Evolutionary conservation across 2,888 invertebrate genomes (phyloP).

Genomic region (Anorthoa munda): DNA sequence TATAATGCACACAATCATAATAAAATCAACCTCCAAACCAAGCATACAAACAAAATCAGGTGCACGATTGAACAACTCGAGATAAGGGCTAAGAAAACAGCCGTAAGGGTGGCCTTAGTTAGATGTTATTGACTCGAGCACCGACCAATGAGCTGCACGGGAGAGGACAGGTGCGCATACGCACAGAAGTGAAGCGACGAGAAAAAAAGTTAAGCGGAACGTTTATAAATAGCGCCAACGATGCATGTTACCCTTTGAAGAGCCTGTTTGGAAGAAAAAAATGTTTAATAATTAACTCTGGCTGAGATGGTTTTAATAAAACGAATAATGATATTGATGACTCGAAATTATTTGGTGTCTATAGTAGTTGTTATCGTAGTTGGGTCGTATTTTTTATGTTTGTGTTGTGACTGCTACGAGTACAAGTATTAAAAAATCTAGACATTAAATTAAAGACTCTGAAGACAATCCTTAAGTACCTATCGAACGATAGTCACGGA

Average conservation of each 20-base stretch:
- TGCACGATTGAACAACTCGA: slow-evolving; percentile 59
- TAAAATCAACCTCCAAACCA: slow-evolving; percentile 5
- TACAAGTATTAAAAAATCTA: neutral
- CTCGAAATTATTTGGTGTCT: slow-evolving; percentile 18
- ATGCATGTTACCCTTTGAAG: slow-evolving; percentile 85
- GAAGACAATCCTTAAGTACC: neutral
- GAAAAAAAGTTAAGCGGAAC: slow-evolving; percentile 79
- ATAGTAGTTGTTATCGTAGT: no score
- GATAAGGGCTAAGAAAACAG: slow-evolving; percentile 82
- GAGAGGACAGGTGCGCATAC: slow-evolving; percentile 81
- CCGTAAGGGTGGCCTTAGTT: slow-evolving; percentile 82
- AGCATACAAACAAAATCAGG: slow-evolving; percentile 55
- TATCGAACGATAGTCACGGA: no score
- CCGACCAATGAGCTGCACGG: slow-evolving; percentile 81
- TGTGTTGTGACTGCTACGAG: neutral
- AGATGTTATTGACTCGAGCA: slow-evolving; percentile 86
- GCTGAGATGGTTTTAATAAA: slow-evolving; percentile 41
- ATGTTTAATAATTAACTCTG: slow-evolving; percentile 54
- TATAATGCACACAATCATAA: neutral
- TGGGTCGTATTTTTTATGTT: slow-evolving; percentile 3
- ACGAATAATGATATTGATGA: slow-evolving; percentile 42
- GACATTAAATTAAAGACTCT: neutral
- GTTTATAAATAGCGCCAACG: slow-evolving; percentile 87
- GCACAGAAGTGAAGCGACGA: slow-evolving; percentile 75
- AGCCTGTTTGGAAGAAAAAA: slow-evolving; percentile 71